phyloP scores from a whole-genome alignment of 2,113 vertebrate species.

The Mormoops blainvillei region DNA sequence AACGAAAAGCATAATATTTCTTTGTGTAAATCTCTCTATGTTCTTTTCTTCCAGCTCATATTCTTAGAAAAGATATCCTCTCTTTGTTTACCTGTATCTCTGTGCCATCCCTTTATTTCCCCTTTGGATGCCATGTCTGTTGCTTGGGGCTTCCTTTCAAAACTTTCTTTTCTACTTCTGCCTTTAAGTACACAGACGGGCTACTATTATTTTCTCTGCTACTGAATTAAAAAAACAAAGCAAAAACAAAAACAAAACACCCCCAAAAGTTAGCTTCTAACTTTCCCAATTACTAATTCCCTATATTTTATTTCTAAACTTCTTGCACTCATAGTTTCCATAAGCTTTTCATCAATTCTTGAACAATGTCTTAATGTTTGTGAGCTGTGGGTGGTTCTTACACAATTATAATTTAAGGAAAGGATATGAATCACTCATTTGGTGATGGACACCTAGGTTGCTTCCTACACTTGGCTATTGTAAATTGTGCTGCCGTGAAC shows the following conservation, averaged over 20 bases:
- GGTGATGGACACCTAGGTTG: too few relatives aligned
- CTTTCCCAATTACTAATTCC: background rate
- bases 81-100: accelerated
- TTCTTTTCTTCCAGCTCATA: background rate
- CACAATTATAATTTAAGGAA: background rate
- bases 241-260: background rate
- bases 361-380: background rate
- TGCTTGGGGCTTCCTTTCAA: background rate
- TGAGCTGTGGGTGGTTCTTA: background rate
- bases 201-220: background rate
- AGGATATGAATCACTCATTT: too few relatives aligned
- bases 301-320: background rate
- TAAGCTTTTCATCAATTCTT: background rate
- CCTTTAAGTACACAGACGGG: background rate
- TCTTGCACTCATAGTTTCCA: background rate
- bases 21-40: background rate
- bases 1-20: background rate
- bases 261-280: background rate
- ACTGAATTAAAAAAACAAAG: background rate
- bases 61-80: background rate
- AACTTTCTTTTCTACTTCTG: background rate
- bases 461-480: too few relatives aligned
- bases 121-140: accelerated
- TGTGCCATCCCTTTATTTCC: background rate
- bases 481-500: too few relatives aligned